phyloP scores from a whole-genome alignment of 2,888 invertebrate species.

The Leptopilina syphax region DNA sequence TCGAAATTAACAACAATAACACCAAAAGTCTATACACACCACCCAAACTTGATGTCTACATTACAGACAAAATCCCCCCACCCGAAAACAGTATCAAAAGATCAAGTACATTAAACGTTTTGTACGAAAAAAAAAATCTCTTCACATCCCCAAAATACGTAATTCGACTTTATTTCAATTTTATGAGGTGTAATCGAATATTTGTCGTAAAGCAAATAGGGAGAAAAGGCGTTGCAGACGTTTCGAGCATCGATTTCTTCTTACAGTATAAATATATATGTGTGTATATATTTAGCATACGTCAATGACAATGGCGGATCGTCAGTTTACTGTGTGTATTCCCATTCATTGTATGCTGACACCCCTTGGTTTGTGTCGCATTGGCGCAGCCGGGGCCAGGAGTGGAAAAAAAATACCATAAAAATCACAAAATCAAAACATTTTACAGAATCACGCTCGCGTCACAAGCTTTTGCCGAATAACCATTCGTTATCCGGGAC shows the following conservation, averaged over 20 bases:
- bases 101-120: too few species aligned
- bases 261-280: neutral
- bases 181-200: constrained; percentile 12
- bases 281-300: constrained; percentile 52
- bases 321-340: constrained; percentile 44
- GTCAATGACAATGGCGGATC: constrained; percentile 54
- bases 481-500: constrained; percentile 69
- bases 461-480: constrained; percentile 56
- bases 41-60: too few species aligned
- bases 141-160: too few species aligned
- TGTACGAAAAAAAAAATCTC: too few species aligned
- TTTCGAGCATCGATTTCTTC: constrained; percentile 51
- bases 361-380: constrained; percentile 31
- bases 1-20: too few species aligned
- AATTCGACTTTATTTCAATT: constrained; percentile 21
- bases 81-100: too few species aligned
- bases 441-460: constrained; percentile 53
- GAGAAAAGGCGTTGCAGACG: constrained; percentile 46
- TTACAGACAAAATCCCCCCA: too few species aligned
- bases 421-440: constrained; percentile 52
- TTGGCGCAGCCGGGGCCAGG: constrained; percentile 35
- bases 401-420: constrained; percentile 46
- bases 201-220: neutral
- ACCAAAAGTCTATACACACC: too few species aligned
- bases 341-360: constrained; percentile 44